Evolutionary conservation across 1,140 invertebrate genomes (phyloP).

Genomic region (Hormaphis cornu): DNA sequence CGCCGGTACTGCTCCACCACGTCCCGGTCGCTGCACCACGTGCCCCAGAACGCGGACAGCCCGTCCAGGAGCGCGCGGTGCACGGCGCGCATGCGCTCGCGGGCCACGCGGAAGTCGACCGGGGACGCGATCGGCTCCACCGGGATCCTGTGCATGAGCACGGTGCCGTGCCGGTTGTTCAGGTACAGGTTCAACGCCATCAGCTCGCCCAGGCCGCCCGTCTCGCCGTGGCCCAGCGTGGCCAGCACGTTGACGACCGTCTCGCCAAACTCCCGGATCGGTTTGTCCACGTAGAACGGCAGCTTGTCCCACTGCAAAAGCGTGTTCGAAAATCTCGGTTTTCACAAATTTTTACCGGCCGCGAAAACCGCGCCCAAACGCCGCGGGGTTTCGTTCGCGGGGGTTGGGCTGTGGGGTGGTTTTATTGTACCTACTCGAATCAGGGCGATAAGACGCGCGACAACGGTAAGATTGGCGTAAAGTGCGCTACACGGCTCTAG

Average conservation of each 20-base stretch:
- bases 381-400: too few species aligned
- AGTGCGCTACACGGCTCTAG: too few species aligned
- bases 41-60: neutral
- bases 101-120: neutral
- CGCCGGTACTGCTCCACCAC: neutral
- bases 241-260: neutral
- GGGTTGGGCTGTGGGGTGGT: too few species aligned
- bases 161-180: neutral
- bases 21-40: neutral
- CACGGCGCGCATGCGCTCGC: neutral
- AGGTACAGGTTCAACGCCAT: constrained; percentile 14
- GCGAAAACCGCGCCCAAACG: too few species aligned
- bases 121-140: neutral
- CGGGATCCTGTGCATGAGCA: neutral
- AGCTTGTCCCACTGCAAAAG: neutral
- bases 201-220: neutral
- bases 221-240: neutral
- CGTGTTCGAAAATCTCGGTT: neutral
- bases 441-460: too few species aligned
- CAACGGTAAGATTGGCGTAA: too few species aligned
- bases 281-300: fast-evolving
- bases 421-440: too few species aligned
- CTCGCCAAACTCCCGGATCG: neutral
- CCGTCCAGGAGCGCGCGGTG: neutral
- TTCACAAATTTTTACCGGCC: neutral